Percentiles rank a stretch among this genome's conserved stretches.
Evolutionary conservation across 2,888 invertebrate species (phyloP).

Genomic region (Volucella zonaria): DNA sequence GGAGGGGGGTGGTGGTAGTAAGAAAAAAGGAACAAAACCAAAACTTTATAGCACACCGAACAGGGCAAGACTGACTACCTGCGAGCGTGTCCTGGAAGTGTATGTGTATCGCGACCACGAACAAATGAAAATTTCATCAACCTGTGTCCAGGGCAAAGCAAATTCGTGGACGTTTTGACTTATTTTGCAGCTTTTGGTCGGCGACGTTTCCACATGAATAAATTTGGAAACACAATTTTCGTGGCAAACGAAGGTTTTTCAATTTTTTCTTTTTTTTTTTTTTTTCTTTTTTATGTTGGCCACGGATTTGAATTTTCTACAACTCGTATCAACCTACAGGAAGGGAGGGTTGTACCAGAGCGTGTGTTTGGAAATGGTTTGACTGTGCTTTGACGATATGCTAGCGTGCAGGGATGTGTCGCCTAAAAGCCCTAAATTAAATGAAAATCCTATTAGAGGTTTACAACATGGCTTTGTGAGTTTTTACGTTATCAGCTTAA

Average conservation of each 20-base stretch:
- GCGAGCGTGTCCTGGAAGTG: slow-evolving; percentile 1
- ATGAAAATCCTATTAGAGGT: slow-evolving; percentile 74
- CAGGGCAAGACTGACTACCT: background rate
- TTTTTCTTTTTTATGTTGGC: slow-evolving; percentile 14
- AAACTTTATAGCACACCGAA: slow-evolving; percentile 44
- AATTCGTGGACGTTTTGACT: slow-evolving; percentile 53
- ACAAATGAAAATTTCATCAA: slow-evolving; percentile 71
- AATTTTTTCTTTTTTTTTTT: background rate
- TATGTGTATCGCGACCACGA: slow-evolving; percentile 66
- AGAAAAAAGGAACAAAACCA: slow-evolving; percentile 21
- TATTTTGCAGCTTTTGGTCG: slow-evolving; percentile 56
- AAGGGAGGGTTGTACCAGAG: background rate
- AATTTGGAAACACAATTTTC: slow-evolving; percentile 61
- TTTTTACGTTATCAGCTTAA: slow-evolving; percentile 65
- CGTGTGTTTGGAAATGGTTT: slow-evolving; percentile 31
- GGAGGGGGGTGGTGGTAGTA: no score
- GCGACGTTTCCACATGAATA: slow-evolving; percentile 70
- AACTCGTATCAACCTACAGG: background rate
- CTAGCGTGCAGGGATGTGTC: slow-evolving; percentile 59
- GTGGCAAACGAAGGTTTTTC: slow-evolving; percentile 48
- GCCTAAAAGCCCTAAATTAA: slow-evolving; percentile 73
- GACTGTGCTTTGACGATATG: slow-evolving; percentile 49
- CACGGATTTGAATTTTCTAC: slow-evolving; percentile 54
- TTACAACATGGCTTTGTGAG: slow-evolving; percentile 69
- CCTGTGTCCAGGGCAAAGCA: slow-evolving; percentile 52